These are phyloP conservation scores for Xenopus borealis DNA, from an alignment of 2,113 vertebrate genomes.

Conservation along the genomic window DNA sequence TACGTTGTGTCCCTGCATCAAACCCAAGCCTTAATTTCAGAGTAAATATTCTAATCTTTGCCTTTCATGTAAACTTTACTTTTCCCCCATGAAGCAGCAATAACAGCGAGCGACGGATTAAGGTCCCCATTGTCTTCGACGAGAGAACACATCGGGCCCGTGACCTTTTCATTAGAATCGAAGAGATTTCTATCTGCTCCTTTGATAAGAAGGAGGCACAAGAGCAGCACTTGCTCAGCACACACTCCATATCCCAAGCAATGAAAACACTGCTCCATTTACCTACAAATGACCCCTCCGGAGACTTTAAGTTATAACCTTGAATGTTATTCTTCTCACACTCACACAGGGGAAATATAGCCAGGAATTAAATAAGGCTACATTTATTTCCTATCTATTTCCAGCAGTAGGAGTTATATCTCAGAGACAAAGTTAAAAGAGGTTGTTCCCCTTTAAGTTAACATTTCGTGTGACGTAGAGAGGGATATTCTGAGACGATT, in stretches of 20 bases:
- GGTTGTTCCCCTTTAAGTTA: too few species aligned
- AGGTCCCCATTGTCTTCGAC: constrained; percentile 2
- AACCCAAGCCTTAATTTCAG: neutral
- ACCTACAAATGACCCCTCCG: neutral
- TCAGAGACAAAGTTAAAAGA: too few species aligned
- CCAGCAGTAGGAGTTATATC: too few species aligned
- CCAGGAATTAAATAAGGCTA: too few species aligned
- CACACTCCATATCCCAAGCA: constrained; percentile 3
- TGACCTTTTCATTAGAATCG: constrained; percentile 11
- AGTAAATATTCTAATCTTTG: constrained; percentile 27
- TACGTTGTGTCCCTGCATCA: too few species aligned
- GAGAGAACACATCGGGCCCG: neutral
- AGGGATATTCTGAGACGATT: too few species aligned
- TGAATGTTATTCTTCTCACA: neutral
- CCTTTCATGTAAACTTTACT: constrained; percentile 32
- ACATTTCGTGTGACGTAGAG: too few species aligned
- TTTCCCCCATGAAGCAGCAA: constrained; percentile 5
- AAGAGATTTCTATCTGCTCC: constrained; percentile 16
- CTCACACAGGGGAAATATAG: too few species aligned
- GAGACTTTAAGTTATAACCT: neutral
- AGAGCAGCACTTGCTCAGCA: neutral
- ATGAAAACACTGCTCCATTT: neutral
- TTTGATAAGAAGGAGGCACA: neutral
- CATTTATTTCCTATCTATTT: too few species aligned
- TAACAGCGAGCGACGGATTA: neutral